Base-by-base conservation (phyloP, 2,888 invertebrate genomes). In the Smittia aterrima region DNA sequence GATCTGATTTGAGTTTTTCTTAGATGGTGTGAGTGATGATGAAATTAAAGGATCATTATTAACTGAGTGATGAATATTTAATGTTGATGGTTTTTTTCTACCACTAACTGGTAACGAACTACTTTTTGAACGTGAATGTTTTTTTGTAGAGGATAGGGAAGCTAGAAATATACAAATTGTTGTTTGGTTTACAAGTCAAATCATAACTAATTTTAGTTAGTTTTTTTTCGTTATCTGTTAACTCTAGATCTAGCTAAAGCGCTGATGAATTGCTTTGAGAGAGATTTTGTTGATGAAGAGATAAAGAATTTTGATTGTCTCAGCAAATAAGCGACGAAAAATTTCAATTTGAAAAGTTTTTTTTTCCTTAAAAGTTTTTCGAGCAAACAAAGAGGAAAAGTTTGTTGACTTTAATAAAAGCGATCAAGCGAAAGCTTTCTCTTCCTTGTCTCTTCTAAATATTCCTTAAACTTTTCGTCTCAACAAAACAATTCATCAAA, bases 81-180 rank as follows among this genome's bases (percentile, higher is more conserved):
- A 75, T 74, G 77, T 75, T 74, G 75, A 74, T 74, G 78, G 75
- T 76, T 77, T 77, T 79, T 80, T 77, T 81, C 80, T 82, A 81
- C 80, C 82, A 79, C 79, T 81, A 84, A 84, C 83, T 82, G 86
- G 84, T 81, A 85, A 84, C 83, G 86, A 85, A 84, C 85, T 87
- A 86, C 86, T 85, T 87, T 87, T 87, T 84, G 86, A 86, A 85
- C 87, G 88, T 87, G 88, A 87, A 85, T 87, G 88, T 85, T 87
- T 72, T 72, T 72, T 87, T 86, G 87, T 87, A 85, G 89, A 89
- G 86, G 88, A 88, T 85, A 89, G 86, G 87, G 88, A 89, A 84
- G 89, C 89, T 90, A 89, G 85, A 88, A 88, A 80, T 79, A 80
- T 80, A 74, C 74, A 83, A 85, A 83, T 77, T 78, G 53, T 72